Conservation (phyloP, 1,140 invertebrate species). For the Streblospio benedicti region DNA sequence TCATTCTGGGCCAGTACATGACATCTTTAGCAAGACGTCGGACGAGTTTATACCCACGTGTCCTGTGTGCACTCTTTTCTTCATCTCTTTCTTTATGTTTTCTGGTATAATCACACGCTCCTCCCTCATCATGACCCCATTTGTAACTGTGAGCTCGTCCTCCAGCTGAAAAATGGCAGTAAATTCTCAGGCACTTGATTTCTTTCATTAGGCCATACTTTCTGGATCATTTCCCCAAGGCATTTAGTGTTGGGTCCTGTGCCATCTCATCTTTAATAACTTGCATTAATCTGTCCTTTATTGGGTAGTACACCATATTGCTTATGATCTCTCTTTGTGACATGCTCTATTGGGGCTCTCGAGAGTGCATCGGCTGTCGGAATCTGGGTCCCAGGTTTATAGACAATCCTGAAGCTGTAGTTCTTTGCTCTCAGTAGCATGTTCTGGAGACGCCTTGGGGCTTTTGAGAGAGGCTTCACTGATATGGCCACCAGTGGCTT, state of each 20-base stretch:
- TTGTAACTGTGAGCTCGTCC: slow-evolving; percentile 1
- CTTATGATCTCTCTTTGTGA: background rate
- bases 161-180: background rate
- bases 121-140: background rate
- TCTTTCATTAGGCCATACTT: no score
- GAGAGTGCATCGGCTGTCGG: no score
- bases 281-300: background rate
- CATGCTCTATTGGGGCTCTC: background rate
- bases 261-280: background rate
- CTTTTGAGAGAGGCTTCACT: slow-evolving; percentile 9
- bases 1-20: slow-evolving; percentile 5
- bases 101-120: background rate
- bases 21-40: background rate
- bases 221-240: background rate
- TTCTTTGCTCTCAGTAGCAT: slow-evolving; percentile 8
- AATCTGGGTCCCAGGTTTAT: background rate
- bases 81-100: background rate
- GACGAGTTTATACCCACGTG: background rate
- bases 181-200: background rate
- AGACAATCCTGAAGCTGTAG: background rate
- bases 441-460: slow-evolving; percentile 4
- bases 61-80: background rate
- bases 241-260: background rate
- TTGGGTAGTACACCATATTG: no score
- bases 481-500: slow-evolving; percentile 34